Percentiles rank a stretch among this genome's conserved stretches.
phyloP scores from a whole-genome alignment of 2,888 invertebrate species.

The Lomographa bimaculata region DNA sequence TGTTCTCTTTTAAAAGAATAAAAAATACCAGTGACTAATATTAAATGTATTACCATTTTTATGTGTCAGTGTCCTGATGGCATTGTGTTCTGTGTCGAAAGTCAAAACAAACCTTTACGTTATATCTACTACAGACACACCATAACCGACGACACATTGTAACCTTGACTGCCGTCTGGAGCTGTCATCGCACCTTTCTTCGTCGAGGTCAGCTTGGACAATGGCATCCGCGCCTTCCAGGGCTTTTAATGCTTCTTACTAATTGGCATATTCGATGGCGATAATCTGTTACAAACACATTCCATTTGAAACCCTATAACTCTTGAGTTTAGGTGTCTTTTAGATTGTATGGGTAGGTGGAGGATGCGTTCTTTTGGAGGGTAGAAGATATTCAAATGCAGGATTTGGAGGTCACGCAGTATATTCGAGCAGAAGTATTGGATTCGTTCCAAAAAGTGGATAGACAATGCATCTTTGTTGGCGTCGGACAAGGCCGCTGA shows the following conservation, averaged over 20 bases:
- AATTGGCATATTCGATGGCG: slow-evolving; percentile 55
- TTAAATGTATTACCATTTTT: too few relatives aligned
- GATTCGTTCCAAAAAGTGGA: slow-evolving; percentile 73
- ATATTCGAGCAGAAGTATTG: slow-evolving; percentile 75
- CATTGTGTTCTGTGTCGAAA: too few relatives aligned
- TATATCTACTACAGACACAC: slow-evolving; percentile 44
- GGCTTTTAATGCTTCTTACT: slow-evolving; percentile 60
- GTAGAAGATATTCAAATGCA: slow-evolving; percentile 66
- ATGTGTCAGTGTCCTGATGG: neutral
- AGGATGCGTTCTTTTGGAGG: slow-evolving; percentile 42
- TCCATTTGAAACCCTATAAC: slow-evolving; percentile 27
- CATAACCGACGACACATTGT: slow-evolving; percentile 48
- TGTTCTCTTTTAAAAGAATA: too few relatives aligned
- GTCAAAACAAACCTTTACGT: too few relatives aligned
- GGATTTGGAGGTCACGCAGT: slow-evolving; percentile 75
- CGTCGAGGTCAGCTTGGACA: slow-evolving; percentile 65
- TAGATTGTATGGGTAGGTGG: too few relatives aligned
- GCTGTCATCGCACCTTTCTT: slow-evolving; percentile 75
- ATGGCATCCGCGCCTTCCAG: slow-evolving; percentile 64
- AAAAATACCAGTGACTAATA: too few relatives aligned
- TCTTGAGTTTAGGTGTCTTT: too few relatives aligned
- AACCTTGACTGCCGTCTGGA: slow-evolving; percentile 65
- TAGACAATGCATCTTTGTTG: slow-evolving; percentile 79
- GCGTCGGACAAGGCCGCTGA: slow-evolving; percentile 56
- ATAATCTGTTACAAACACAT: slow-evolving; percentile 31